These are phyloP conservation scores for Melipona beecheii DNA, from an alignment of 2,888 invertebrate genomes.

Conservation along the genomic window DNA sequence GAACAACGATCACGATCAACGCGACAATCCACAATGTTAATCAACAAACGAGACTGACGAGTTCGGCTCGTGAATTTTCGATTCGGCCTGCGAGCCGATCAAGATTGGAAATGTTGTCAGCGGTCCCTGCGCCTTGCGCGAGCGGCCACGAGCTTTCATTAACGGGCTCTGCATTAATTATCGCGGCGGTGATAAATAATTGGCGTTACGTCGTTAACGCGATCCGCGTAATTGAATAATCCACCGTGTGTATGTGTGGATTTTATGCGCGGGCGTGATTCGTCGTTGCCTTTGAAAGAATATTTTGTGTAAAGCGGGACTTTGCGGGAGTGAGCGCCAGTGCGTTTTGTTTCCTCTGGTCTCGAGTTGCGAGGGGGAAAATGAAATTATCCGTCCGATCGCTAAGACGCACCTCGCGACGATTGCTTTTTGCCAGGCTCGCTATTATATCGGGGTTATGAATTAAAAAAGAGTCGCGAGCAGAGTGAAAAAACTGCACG, in stretches of 20 bases:
- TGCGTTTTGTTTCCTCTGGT: background rate
- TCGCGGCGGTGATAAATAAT: constrained; percentile 24
- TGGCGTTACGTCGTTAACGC: constrained; percentile 19
- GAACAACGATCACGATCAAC: constrained; percentile 2
- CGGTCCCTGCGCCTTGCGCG: background rate
- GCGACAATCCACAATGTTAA: constrained; percentile 49
- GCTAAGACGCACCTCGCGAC: constrained; percentile 19
- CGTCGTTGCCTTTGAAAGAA: no score
- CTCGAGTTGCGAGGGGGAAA: no score
- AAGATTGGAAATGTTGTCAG: background rate
- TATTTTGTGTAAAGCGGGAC: no score
- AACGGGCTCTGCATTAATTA: constrained; percentile 15
- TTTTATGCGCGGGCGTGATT: background rate
- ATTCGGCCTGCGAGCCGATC: background rate
- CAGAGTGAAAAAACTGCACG: background rate
- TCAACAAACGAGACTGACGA: constrained; percentile 48
- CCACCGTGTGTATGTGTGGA: background rate
- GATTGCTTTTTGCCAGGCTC: constrained; percentile 25
- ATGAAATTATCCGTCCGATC: constrained; percentile 23
- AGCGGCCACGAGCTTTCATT: background rate
- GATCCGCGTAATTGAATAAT: constrained; percentile 28
- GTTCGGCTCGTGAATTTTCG: background rate
- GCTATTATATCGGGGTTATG: constrained; percentile 33
- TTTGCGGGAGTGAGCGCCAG: background rate
- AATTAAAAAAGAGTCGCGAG: constrained; percentile 35